phyloP scores from a whole-genome alignment of 2,888 invertebrate species.

The Calliopum simillimum region DNA sequence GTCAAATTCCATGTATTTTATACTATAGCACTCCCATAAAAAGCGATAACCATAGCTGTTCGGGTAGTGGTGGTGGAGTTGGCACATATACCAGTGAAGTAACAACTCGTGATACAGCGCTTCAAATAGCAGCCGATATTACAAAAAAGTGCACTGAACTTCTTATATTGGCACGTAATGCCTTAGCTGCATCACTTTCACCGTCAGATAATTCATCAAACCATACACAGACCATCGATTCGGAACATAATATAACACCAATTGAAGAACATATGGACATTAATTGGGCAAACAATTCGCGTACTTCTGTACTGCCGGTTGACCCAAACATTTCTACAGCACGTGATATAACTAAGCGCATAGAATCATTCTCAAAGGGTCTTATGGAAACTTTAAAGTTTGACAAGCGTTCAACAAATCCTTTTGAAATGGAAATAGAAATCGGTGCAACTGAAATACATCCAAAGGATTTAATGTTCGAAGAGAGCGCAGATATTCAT shows the following conservation, averaged over 20 bases:
- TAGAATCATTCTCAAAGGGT: conserved; percentile 67
- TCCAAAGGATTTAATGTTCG: conserved; percentile 61
- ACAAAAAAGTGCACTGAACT: conserved; percentile 82
- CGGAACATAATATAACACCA: conserved; percentile 68
- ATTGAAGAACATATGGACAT: conserved; percentile 68
- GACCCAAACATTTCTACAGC: conserved; percentile 64
- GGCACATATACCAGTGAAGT: conserved; percentile 56
- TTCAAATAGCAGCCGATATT: conserved; percentile 85
- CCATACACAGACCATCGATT: conserved; percentile 67
- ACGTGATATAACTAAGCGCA: conserved; percentile 66
- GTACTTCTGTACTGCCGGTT: conserved; percentile 60
- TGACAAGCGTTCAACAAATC: conserved; percentile 67
- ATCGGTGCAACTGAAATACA: conserved; percentile 67
- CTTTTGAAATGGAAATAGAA: conserved; percentile 68
- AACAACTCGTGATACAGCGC: conserved; percentile 64
- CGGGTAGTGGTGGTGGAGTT: conserved; percentile 10
- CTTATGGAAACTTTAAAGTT: conserved; percentile 67
- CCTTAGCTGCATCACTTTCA: conserved; percentile 69
- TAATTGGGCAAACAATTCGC: conserved; percentile 66
- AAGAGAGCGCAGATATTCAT: conserved; percentile 59
- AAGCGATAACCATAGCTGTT: conserved; percentile 51
- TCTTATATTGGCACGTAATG: conserved; percentile 80
- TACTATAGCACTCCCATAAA: conserved; percentile 72
- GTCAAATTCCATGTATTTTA: conserved; percentile 93
- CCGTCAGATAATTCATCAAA: conserved; percentile 72